A percentile compares a stretch with the other conserved stretches of the same genome.
Conservation (phyloP, 2,797 vertebrate genomes). For the Falco novaeseelandiae region DNA sequence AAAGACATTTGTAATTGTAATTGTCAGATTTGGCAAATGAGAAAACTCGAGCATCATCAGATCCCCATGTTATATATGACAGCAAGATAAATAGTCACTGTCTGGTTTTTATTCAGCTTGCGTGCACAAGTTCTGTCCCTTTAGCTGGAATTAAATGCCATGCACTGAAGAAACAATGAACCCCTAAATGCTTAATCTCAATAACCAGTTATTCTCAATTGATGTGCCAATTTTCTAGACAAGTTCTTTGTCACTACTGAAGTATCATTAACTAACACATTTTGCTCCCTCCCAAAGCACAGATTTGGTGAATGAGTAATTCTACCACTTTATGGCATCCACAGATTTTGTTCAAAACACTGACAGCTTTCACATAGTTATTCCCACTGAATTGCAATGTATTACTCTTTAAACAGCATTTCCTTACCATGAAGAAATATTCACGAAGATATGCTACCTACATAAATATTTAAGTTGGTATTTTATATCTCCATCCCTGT, state of each 20-base stretch:
- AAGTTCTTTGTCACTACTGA: constrained; percentile 27
- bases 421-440: constrained; percentile 2
- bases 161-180: not conserved
- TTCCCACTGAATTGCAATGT: constrained; percentile 34
- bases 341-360: constrained; percentile 65
- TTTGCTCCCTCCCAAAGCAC: constrained; percentile 48
- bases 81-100: not conserved
- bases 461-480: constrained; percentile 53
- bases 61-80: not conserved
- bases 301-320: constrained; percentile 62
- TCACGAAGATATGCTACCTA: constrained; percentile 22
- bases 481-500: constrained; percentile 5
- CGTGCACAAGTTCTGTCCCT: not conserved
- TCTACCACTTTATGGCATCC: constrained; percentile 45
- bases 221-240: constrained; percentile 14
- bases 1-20: constrained; percentile 9
- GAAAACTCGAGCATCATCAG: not conserved
- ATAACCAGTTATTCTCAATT: not conserved
- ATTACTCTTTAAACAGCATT: constrained; percentile 43
- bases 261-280: constrained; percentile 25
- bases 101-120: not conserved
- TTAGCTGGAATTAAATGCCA: not conserved
- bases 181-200: not conserved
- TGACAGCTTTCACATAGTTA: constrained; percentile 65
- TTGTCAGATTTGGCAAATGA: not conserved